phyloP scores from a whole-genome alignment of 2,888 invertebrate species.

The Tipula helvola region DNA sequence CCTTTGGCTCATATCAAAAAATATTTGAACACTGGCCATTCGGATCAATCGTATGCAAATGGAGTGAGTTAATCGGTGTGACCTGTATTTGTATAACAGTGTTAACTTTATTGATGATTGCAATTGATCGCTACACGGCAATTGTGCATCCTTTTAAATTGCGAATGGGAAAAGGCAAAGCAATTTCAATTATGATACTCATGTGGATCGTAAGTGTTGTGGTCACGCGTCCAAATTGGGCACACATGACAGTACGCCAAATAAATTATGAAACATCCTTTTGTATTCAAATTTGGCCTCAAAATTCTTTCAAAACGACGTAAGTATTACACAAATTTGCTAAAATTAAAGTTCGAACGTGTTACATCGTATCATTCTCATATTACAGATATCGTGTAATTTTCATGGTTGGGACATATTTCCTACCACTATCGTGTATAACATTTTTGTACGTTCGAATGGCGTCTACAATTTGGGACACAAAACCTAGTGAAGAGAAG shows the following conservation, averaged over 20 bases:
- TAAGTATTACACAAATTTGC: neutral
- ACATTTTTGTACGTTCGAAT: neutral
- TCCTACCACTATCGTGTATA: neutral
- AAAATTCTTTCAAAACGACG: neutral
- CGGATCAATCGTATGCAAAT: neutral
- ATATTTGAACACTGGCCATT: neutral
- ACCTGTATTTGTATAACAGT: neutral
- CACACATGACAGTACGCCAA: neutral
- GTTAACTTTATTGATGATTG: neutral
- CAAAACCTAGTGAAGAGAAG: neutral
- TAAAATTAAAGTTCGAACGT: neutral
- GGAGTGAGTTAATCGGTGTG: neutral
- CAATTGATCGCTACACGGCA: neutral
- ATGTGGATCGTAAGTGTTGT: neutral
- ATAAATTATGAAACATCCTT: no score
- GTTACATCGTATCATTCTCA: neutral
- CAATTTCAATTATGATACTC: neutral
- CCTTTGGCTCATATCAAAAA: neutral
- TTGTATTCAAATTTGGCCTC: neutral
- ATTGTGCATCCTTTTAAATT: neutral
- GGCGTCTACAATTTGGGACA: neutral
- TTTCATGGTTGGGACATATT: neutral
- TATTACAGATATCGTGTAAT: neutral
- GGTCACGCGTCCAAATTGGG: neutral
- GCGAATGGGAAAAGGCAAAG: neutral